Conservation (phyloP, 2,797 vertebrate genomes). For the Cyprinella venusta region DNA sequence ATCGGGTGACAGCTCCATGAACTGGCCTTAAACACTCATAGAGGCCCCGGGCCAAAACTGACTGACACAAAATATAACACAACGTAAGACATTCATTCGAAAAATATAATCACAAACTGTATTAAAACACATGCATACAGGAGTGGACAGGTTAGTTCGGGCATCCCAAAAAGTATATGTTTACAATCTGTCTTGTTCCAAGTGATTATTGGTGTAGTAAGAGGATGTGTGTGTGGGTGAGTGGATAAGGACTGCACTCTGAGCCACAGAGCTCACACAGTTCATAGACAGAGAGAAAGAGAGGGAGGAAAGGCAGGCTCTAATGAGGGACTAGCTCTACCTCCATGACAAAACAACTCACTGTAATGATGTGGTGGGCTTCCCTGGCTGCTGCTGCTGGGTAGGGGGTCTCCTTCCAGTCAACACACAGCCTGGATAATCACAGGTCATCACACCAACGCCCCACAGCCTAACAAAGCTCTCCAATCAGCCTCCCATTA, state of each 20-base stretch:
- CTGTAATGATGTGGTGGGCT: constrained; percentile 69
- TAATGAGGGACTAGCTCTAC: constrained; percentile 66
- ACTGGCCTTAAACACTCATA: not conserved
- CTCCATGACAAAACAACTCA: constrained; percentile 69
- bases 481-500: constrained; percentile 65
- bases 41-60: not conserved
- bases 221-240: not conserved
- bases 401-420: constrained; percentile 66
- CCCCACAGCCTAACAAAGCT: constrained; percentile 63
- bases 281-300: constrained; percentile 48
- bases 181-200: not conserved
- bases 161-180: constrained; percentile 1
- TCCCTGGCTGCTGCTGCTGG: constrained; percentile 61
- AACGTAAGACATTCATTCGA: not conserved
- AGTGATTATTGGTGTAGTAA: constrained; percentile 9
- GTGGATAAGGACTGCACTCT: constrained; percentile 46
- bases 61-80: not conserved
- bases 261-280: constrained; percentile 49
- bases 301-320: constrained; percentile 49
- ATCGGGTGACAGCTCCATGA: not conserved
- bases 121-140: not conserved
- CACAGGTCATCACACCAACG: constrained; percentile 62
- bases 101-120: not conserved
- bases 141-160: not conserved
- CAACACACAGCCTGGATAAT: constrained; percentile 68